Evolutionary conservation across 2,797 vertebrate species (phyloP).

Genomic region (Tiaroga cobitis): DNA sequence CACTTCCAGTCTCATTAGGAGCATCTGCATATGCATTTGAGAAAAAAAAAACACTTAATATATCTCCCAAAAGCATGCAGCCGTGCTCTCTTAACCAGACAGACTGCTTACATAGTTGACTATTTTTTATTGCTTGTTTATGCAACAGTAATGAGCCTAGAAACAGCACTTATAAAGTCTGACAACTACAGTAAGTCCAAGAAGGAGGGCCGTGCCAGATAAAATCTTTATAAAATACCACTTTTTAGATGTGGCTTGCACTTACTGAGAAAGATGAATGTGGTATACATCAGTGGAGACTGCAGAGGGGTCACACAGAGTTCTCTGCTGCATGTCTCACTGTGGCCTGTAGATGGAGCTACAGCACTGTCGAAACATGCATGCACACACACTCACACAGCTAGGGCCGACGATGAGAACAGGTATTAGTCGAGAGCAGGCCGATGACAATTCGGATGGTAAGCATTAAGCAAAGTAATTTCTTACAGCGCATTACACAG

Average conservation of each 20-base stretch:
- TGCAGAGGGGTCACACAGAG: conserved; percentile 82
- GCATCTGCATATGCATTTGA: conserved; percentile 63
- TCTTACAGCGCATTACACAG: conserved; percentile 37
- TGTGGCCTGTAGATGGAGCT: conserved; percentile 81
- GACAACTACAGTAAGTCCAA: conserved; percentile 72
- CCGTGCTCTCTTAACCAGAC: conserved; percentile 70
- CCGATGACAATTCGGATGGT: conserved; percentile 11
- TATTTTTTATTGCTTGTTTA: conserved; percentile 75
- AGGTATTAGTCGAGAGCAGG: conserved; percentile 36
- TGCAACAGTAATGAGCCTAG: conserved; percentile 79
- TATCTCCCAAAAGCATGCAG: conserved; percentile 73
- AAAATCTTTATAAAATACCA: conserved; percentile 80
- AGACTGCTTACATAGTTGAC: conserved; percentile 60
- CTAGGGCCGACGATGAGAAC: not conserved
- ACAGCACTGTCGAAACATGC: conserved; percentile 70
- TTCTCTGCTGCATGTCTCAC: conserved; percentile 72
- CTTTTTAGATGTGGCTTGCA: conserved; percentile 77
- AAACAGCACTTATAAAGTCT: conserved; percentile 76
- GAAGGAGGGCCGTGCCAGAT: conserved; percentile 74
- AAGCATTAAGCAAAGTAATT: conserved; percentile 37
- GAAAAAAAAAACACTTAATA: conserved; percentile 65
- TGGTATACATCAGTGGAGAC: conserved; percentile 80
- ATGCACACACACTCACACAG: not conserved
- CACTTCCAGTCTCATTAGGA: conserved; percentile 71
- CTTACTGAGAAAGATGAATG: conserved; percentile 78